A percentile compares a stretch with the other conserved stretches of the same genome.
phyloP scores from a whole-genome alignment of 2,113 vertebrate genomes.

The Erpornis zantholeuca region DNA sequence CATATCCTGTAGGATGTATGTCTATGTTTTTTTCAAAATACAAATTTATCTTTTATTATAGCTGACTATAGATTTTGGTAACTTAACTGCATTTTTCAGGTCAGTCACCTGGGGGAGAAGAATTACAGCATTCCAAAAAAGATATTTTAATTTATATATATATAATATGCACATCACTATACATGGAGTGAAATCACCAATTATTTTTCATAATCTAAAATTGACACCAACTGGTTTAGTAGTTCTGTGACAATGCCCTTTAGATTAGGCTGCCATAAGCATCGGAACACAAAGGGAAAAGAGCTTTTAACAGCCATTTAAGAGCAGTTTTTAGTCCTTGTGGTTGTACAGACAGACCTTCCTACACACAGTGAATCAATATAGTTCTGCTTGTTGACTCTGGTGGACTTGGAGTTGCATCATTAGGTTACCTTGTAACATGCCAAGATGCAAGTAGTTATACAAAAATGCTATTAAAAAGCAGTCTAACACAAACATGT shows the following conservation, averaged over 20 bases:
- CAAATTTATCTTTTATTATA: neutral
- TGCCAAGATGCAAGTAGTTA: neutral
- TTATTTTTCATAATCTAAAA: neutral
- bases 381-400: neutral
- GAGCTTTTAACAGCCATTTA: neutral
- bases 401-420: neutral
- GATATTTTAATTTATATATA: neutral
- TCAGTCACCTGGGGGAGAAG: neutral
- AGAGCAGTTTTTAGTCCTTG: neutral
- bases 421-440: neutral
- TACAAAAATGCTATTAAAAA: neutral
- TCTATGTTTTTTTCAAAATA: neutral
- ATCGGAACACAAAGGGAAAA: neutral
- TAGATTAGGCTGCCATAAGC: neutral
- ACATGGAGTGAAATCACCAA: neutral
- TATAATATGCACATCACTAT: neutral
- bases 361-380: neutral
- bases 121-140: neutral
- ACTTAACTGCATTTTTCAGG: neutral
- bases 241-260: neutral
- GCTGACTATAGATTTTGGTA: neutral
- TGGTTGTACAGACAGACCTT: neutral
- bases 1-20: neutral
- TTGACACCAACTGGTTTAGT: neutral
- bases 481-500: neutral